phyloP scores from a whole-genome alignment of 1,140 invertebrate species.

The Zophobas atratus region DNA sequence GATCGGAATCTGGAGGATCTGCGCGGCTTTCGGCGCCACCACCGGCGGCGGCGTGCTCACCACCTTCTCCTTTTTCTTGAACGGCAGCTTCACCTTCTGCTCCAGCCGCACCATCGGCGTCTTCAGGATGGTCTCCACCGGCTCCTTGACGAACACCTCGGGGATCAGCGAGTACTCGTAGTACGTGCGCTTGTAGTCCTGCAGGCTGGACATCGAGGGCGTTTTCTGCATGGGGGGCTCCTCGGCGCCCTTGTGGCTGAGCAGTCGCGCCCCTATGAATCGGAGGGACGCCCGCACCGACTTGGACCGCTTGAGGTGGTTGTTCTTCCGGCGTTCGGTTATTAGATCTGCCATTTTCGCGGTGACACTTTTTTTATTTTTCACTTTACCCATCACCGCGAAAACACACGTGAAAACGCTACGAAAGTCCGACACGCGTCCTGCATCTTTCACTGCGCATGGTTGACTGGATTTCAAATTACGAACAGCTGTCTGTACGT shows the following conservation, averaged over 20 bases:
- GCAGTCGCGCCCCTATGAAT: slow-evolving; percentile 74
- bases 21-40: slow-evolving; percentile 74
- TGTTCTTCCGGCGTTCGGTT: slow-evolving; percentile 56
- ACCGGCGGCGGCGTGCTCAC: slow-evolving; percentile 67
- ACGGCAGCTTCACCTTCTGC: slow-evolving; percentile 36
- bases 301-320: slow-evolving; percentile 71
- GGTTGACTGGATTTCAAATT: slow-evolving; percentile 49
- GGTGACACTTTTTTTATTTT: slow-evolving; percentile 8
- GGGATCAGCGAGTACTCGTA: slow-evolving; percentile 46
- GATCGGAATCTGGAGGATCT: slow-evolving; percentile 71
- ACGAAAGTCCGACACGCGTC: slow-evolving; percentile 44
- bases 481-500: slow-evolving; percentile 29
- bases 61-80: slow-evolving; percentile 28
- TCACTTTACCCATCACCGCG: slow-evolving; percentile 58
- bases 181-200: slow-evolving; percentile 64
- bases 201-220: slow-evolving; percentile 67
- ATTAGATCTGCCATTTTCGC: slow-evolving; percentile 61
- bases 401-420: neutral
- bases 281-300: slow-evolving; percentile 82
- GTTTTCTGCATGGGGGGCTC: slow-evolving; percentile 40
- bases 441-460: slow-evolving; percentile 46
- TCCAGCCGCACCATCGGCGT: slow-evolving; percentile 68
- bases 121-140: slow-evolving; percentile 67
- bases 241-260: slow-evolving; percentile 66
- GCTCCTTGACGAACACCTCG: slow-evolving; percentile 64